phyloP scores from a whole-genome alignment of 2,888 invertebrate genomes.

The Leucozona laternaria region DNA sequence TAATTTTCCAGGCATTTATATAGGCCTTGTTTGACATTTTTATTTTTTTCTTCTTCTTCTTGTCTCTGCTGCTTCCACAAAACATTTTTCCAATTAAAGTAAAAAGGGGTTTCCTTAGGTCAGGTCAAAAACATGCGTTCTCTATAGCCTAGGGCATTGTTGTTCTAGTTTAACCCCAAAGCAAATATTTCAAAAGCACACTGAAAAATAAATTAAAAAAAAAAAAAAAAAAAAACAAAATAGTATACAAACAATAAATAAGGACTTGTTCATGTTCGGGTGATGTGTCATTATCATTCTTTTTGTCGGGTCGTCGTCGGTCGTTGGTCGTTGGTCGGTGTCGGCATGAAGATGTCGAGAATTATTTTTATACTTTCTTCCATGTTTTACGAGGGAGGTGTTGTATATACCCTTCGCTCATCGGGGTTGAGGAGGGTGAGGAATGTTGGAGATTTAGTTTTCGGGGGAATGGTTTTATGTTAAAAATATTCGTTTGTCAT shows the following conservation, averaged over 20 bases:
- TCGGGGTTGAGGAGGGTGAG: neutral
- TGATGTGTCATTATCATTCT: constrained; percentile 55
- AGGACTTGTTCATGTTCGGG: constrained; percentile 52
- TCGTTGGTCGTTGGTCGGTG: neutral
- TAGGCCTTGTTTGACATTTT: constrained; percentile 5
- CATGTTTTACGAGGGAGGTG: neutral
- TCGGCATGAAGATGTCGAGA: constrained; percentile 18
- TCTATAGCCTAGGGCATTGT: constrained; percentile 57
- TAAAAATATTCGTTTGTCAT: constrained; percentile 32
- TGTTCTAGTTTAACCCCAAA: constrained; percentile 68
- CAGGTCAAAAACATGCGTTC: constrained; percentile 72
- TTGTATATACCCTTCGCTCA: neutral
- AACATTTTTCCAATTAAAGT: constrained; percentile 59
- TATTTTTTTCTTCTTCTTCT: neutral
- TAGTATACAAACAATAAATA: constrained; percentile 37
- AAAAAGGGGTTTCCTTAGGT: constrained; percentile 64
- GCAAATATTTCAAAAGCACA: constrained; percentile 36
- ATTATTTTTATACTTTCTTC: constrained; percentile 28
- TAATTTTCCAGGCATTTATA: constrained; percentile 27
- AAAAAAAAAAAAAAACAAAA: neutral
- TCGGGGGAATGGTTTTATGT: neutral
- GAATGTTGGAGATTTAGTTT: constrained; percentile 16
- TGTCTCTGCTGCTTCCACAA: constrained; percentile 14
- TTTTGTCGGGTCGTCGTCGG: constrained; percentile 23
- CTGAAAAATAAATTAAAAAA: neutral